These are phyloP conservation scores for Astur gentilis DNA, from an alignment of 2,113 vertebrate genomes.

Conservation along the genomic window DNA sequence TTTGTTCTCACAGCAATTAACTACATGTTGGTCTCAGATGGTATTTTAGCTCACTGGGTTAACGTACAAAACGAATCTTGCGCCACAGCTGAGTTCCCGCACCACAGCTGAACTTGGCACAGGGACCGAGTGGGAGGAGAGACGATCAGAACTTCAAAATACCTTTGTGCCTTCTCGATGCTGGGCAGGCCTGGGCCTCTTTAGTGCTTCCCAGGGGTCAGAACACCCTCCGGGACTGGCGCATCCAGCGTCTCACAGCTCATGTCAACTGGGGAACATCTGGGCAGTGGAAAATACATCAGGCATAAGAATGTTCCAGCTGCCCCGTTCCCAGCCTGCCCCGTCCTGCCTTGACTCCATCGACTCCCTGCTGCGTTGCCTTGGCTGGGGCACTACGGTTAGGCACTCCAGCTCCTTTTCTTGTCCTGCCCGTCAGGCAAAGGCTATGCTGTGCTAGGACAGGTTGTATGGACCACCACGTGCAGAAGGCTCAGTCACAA, in stretches of 20 bases:
- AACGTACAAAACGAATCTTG: neutral
- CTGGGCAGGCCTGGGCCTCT: conserved; percentile 27
- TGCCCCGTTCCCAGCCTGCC: neutral
- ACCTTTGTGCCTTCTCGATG: conserved; percentile 44
- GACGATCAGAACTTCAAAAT: conserved; percentile 6
- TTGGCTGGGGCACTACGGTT: fast-evolving
- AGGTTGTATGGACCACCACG: neutral
- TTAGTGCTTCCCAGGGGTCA: conserved; percentile 52
- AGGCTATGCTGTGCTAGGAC: neutral
- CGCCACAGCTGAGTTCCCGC: conserved; percentile 1
- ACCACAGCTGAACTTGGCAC: conserved; percentile 8
- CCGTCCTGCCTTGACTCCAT: neutral
- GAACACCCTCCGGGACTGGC: conserved; percentile 45
- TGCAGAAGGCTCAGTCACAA: neutral
- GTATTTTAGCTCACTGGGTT: neutral
- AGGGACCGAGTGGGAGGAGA: neutral
- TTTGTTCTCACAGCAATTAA: conserved; percentile 45
- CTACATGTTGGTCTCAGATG: conserved; percentile 56
- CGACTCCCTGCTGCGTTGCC: fast-evolving
- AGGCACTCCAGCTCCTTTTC: neutral
- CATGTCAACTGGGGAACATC: conserved; percentile 40
- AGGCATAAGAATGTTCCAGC: conserved; percentile 24
- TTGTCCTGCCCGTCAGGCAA: neutral
- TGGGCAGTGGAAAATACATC: conserved; percentile 38
- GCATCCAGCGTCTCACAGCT: neutral